These are phyloP conservation scores for Bombylius discolor DNA, from an alignment of 2,888 invertebrate species.

Conservation along the genomic window DNA sequence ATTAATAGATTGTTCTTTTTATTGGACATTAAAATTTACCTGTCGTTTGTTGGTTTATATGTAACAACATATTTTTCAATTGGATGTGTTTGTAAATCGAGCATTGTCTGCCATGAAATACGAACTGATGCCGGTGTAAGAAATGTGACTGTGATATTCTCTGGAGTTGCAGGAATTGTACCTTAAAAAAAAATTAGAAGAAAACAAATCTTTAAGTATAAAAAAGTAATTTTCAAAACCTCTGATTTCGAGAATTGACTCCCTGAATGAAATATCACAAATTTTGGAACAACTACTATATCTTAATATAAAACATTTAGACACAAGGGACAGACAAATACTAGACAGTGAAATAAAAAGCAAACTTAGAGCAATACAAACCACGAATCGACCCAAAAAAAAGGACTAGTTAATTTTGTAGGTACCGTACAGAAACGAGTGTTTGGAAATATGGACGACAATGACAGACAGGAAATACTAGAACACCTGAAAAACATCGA, in stretches of 20 bases:
- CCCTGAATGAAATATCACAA: too few species aligned
- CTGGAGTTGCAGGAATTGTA: conserved; percentile 67
- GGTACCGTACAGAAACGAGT: not conserved
- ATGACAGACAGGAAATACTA: conserved; percentile 2
- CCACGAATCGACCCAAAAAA: too few species aligned
- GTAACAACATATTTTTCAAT: conserved; percentile 85
- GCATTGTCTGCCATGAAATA: conserved; percentile 75
- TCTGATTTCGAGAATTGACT: too few species aligned
- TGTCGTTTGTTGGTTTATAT: conserved; percentile 81
- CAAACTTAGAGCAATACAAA: not conserved
- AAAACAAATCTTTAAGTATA: too few species aligned
- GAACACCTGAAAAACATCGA: not conserved
- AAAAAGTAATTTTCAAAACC: not conserved
- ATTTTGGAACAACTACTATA: too few species aligned
- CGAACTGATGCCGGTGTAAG: conserved; percentile 73
- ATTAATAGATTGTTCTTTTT: too few species aligned
- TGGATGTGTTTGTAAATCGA: conserved; percentile 45
- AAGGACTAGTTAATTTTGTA: conserved; percentile 2
- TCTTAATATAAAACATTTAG: conserved; percentile 4
- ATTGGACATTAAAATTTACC: conserved; percentile 43
- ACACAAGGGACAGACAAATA: not conserved
- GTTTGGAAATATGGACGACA: conserved; percentile 4
- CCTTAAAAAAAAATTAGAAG: conserved; percentile 39
- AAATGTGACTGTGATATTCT: conserved; percentile 81
- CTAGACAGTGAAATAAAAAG: not conserved